Conservation (phyloP, 23 tunicate genomes). For the Styela clava region DNA sequence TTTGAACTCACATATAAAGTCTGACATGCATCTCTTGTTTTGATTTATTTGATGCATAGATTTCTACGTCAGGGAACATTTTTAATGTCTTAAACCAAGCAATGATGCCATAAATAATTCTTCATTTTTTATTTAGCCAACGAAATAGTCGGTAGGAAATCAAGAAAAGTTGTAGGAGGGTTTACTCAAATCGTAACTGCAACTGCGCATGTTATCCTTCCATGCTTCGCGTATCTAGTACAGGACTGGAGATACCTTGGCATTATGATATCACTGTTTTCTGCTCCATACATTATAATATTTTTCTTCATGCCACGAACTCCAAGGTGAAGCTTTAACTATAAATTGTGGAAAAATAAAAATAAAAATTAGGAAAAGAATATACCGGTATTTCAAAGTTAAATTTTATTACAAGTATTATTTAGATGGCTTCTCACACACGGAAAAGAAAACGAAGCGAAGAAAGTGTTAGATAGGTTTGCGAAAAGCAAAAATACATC, state of each 20-base stretch:
- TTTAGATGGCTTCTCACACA: conserved; percentile 52
- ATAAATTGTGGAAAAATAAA: no score
- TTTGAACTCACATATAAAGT: not conserved
- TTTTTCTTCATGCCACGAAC: conserved; percentile 43
- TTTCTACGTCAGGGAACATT: no score
- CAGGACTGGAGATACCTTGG: conserved; percentile 41
- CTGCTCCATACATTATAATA: conserved; percentile 18
- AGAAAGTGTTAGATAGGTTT: conserved; percentile 26
- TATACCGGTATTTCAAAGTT: no score
- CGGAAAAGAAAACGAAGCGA: conserved; percentile 40
- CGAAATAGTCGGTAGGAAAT: conserved; percentile 19
- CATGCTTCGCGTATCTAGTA: conserved; percentile 31
- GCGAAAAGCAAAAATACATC: conserved; percentile 29
- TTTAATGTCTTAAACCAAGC: no score
- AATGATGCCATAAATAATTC: not conserved
- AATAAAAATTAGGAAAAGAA: no score
- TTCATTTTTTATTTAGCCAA: conserved; percentile 4
- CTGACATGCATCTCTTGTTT: not conserved
- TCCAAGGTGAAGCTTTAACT: conserved; percentile 59
- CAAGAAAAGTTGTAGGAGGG: not conserved
- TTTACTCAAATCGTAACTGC: conserved; percentile 1
- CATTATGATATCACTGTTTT: not conserved
- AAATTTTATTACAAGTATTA: no score
- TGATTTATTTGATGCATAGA: no score
- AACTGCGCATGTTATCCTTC: conserved; percentile 34